Evolutionary conservation across 1,140 invertebrate species (phyloP).

Genomic region (Drosophila fuyamai): DNA sequence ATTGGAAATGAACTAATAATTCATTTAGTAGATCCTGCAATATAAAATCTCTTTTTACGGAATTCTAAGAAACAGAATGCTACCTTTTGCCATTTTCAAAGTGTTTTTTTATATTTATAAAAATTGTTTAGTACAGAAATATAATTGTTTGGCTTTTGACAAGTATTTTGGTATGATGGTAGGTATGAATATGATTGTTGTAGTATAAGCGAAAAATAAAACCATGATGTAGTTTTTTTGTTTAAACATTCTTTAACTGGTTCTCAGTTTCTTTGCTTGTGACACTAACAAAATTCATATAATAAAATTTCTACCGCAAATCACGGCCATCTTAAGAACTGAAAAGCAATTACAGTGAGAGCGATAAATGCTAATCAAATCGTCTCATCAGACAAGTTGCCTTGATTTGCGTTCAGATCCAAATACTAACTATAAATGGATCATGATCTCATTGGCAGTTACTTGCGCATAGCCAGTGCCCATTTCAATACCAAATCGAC

Average conservation of each 20-base stretch:
- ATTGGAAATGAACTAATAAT: too few relatives aligned
- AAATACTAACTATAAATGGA: conserved; percentile 57
- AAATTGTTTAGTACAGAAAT: too few relatives aligned
- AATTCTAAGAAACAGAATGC: too few relatives aligned
- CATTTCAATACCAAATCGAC: conserved; percentile 22
- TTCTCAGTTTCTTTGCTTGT: conserved; percentile 2
- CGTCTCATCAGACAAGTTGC: conserved; percentile 41
- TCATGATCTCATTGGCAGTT: conserved; percentile 69
- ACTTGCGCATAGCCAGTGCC: conserved; percentile 68
- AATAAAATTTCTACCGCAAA: conserved; percentile 2
- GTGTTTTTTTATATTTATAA: too few relatives aligned
- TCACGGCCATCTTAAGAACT: conserved; percentile 14
- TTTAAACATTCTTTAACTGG: neutral
- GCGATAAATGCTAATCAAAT: conserved; percentile 64
- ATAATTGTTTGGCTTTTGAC: too few relatives aligned
- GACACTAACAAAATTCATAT: neutral
- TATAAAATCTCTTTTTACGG: too few relatives aligned
- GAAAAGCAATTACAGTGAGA: conserved; percentile 59
- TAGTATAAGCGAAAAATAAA: too few relatives aligned
- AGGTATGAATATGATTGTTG: too few relatives aligned
- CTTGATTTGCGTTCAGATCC: conserved; percentile 23
- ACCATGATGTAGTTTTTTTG: neutral
- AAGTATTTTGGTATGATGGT: too few relatives aligned
- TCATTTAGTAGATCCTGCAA: too few relatives aligned
- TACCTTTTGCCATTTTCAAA: too few relatives aligned